Evolutionary conservation across 2,113 vertebrate species (phyloP).

Genomic region (Monopterus albus): DNA sequence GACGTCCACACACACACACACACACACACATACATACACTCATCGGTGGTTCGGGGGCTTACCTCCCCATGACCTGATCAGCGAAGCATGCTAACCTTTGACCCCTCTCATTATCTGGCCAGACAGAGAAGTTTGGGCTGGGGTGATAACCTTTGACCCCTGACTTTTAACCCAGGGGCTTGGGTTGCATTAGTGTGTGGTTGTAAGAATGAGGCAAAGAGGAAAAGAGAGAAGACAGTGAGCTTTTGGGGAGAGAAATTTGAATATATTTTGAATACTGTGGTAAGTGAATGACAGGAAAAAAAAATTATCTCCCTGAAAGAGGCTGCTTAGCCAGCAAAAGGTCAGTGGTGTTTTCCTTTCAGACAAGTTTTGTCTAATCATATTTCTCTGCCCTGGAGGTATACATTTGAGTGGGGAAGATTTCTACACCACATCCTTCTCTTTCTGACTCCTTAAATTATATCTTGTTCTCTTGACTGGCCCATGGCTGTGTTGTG

Average conservation of each 20-base stretch:
- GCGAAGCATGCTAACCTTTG: conserved; percentile 72
- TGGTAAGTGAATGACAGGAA: conserved; percentile 33
- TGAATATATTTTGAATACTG: conserved; percentile 43
- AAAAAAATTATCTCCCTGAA: background rate
- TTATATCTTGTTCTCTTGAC: conserved; percentile 10
- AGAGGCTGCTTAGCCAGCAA: conserved; percentile 25
- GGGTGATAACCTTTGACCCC: conserved; percentile 77
- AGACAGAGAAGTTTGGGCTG: conserved; percentile 69
- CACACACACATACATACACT: conserved; percentile 27
- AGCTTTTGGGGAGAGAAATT: background rate
- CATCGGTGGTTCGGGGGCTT: conserved; percentile 56
- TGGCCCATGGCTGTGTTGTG: conserved; percentile 4
- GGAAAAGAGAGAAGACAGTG: background rate
- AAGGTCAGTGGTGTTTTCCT: conserved; percentile 23
- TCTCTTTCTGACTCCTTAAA: conserved; percentile 28
- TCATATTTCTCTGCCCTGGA: conserved; percentile 32
- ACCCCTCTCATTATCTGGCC: conserved; percentile 74
- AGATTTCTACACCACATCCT: conserved; percentile 38
- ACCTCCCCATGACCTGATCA: conserved; percentile 70
- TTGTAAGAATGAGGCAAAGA: conserved; percentile 23
- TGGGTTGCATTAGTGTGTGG: conserved; percentile 21
- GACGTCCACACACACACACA: conserved; percentile 37
- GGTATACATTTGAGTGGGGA: conserved; percentile 5
- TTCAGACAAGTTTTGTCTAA: background rate
- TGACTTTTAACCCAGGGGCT: conserved; percentile 70